Evolutionary conservation across 2,113 vertebrate genomes (phyloP), one percentile per base, ranked within the genome.

Genomic region (Odocoileus virginianus): DNA sequence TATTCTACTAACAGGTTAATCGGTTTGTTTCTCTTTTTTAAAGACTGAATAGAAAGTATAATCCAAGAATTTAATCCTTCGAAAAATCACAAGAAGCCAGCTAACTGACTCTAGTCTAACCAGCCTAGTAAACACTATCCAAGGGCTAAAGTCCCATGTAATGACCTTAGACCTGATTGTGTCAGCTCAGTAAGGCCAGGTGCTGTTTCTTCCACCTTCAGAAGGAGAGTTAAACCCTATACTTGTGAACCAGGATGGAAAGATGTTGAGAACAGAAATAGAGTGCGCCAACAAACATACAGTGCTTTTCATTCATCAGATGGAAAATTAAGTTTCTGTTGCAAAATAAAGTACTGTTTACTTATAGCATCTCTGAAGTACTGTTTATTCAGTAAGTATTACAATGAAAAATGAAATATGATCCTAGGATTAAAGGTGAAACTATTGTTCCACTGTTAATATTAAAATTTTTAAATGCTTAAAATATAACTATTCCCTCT

Each of bases 271-370:
- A 97, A 87, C 0, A 0, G 71, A 96, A 98, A 93, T 76, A 88
- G 0, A 90, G 67, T 40, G 2, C 28, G 85, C 84, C 94, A 97
- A 93, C 19, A 91, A 84, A 90, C 21, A 89, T 19, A 95, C 10
- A 79, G 91, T n/a, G 67, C 45, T 91, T 76, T 23, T 93, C 89
- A 89, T n/a, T 98, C 87, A 95, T 93, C 87, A 95, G 21, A 87
- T 60, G 25, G 89, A 93, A 97, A 97, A 93, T 67, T 94, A 92
- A 93, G 36, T 92, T 95, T 97, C 87, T 96, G 43, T 55, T 95
- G 83, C 89, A 97, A 96, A 97, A 95, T 87, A 92, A 95, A 95
- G 74, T 93, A 96, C 45, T 92, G 17, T 96, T 98, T 98, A 95
- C 52, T 90, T 89, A 96, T 0, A 74, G 45, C 47, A 93, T 71